Base-by-base conservation (phyloP, 2,888 invertebrate species). In the Drosophila setosimentum region DNA sequence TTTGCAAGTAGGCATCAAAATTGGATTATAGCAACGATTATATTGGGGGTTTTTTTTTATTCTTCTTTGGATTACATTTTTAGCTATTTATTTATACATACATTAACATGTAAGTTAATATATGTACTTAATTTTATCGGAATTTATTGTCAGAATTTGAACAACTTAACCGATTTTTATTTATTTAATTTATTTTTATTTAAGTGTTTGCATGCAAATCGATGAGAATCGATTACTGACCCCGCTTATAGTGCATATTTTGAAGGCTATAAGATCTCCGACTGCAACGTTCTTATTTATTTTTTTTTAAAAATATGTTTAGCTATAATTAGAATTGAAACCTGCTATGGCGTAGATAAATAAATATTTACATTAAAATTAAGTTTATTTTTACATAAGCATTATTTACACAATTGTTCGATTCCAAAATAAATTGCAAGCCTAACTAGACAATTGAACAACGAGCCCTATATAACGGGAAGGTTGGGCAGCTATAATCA, bases 331-430 rank as follows among this genome's bases (percentile, higher is more conserved):
- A 53, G 29, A 13, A 16, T 13, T 30, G 21, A n/a, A 11, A 27
- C 10, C 7, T 11, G 35, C 5, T 27, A 27, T 51, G n/a, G 16
- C 21, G 11, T 32, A 32, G 30, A 16, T 32, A 37, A 53, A 8
- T 18, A 51, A 54, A 60, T 40, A 32, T 27, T 61, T 42, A 21
- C 21, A 42, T 42, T 21, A 30, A 30, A 61, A 57, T 70, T 2
- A 51, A 62, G 42, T 51, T 64, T 61, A 57, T 60, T 55, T 51
- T 48, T 27, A 60, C n/a, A 53, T 24, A 30, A 53, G 10, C 10
- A 18, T 42, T 60, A 62, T 71, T 66, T 66, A 51, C 51, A 35
- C 62, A 76, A 60, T 53, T 76, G 75, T 32, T 37, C n/a, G n/a
- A 30, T 24, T 54, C 35, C 13, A 29, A 40, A 50, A 40, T 37